These are phyloP conservation scores for Sinonovacula constricta DNA, from an alignment of 1,140 invertebrate genomes.

Conservation along the genomic window DNA sequence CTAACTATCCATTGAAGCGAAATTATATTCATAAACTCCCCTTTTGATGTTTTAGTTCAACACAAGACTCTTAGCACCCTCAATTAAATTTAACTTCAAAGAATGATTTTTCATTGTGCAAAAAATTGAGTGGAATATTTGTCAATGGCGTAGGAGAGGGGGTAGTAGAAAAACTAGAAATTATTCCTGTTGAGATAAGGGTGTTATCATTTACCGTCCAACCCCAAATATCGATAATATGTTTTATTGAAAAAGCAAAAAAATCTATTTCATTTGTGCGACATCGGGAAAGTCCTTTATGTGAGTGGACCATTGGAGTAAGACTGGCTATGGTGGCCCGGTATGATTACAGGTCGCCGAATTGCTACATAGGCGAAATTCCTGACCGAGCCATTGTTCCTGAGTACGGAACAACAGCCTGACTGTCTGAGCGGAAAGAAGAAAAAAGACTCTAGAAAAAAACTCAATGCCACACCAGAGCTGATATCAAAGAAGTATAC, in stretches of 20 bases:
- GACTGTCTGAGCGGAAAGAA: neutral
- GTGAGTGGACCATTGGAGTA: neutral
- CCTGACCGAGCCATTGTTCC: neutral
- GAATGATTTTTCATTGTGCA: neutral
- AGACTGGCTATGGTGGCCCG: neutral
- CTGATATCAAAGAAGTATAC: too few relatives aligned
- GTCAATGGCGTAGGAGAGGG: neutral
- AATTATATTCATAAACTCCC: neutral
- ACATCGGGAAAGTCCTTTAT: neutral
- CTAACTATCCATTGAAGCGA: too few relatives aligned
- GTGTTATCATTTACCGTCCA: neutral
- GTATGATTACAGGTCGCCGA: too few relatives aligned
- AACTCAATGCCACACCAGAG: too few relatives aligned
- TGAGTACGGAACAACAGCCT: neutral
- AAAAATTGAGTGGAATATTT: neutral
- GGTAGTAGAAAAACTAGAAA: neutral
- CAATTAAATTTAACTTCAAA: neutral
- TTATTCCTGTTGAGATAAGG: neutral
- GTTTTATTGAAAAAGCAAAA: neutral
- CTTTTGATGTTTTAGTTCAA: neutral
- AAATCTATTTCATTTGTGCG: neutral
- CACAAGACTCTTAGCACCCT: too few relatives aligned
- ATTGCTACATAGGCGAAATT: too few relatives aligned
- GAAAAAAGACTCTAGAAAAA: neutral
- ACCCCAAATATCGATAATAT: neutral